Conservation (phyloP, 2,888 invertebrate genomes). For the Perdita meconis region DNA sequence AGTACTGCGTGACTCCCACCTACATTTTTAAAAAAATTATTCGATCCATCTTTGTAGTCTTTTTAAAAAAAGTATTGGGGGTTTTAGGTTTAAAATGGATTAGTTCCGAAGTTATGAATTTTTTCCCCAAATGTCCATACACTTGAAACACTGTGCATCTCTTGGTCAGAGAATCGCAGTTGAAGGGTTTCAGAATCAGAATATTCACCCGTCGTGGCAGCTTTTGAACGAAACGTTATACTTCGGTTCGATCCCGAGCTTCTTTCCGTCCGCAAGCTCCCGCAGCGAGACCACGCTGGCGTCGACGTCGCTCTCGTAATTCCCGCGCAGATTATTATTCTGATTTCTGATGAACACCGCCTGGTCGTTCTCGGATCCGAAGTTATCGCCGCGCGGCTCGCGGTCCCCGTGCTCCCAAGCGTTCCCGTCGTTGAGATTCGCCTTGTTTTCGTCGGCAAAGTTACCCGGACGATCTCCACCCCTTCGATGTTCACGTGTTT, state of each 20-base stretch:
- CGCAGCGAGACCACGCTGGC: slow-evolving; percentile 29
- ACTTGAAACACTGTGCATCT: too few species aligned
- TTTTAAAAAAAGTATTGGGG: too few species aligned
- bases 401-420: not conserved
- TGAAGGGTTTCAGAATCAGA: not conserved
- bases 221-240: slow-evolving; percentile 36
- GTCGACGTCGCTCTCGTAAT: slow-evolving; percentile 35
- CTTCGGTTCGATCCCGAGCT: slow-evolving; percentile 7
- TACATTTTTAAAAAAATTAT: too few species aligned
- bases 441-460: slow-evolving; percentile 3
- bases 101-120: too few species aligned
- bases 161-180: not conserved
- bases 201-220: slow-evolving; percentile 17
- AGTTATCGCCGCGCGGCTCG: slow-evolving; percentile 1
- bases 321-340: slow-evolving; percentile 10
- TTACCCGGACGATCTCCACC: slow-evolving; percentile 3
- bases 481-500: slow-evolving; percentile 25
- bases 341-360: slow-evolving; percentile 19
- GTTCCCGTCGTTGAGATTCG: slow-evolving; percentile 10
- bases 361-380: not conserved
- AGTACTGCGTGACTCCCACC: too few species aligned
- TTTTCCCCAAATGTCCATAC: too few species aligned
- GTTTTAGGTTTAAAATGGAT: too few species aligned
- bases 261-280: slow-evolving; percentile 1
- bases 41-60: too few species aligned